Percentiles rank a stretch among this genome's conserved stretches.
Conservation (phyloP, 1,140 invertebrate genomes). For the Pogonomyrmex barbatus region DNA sequence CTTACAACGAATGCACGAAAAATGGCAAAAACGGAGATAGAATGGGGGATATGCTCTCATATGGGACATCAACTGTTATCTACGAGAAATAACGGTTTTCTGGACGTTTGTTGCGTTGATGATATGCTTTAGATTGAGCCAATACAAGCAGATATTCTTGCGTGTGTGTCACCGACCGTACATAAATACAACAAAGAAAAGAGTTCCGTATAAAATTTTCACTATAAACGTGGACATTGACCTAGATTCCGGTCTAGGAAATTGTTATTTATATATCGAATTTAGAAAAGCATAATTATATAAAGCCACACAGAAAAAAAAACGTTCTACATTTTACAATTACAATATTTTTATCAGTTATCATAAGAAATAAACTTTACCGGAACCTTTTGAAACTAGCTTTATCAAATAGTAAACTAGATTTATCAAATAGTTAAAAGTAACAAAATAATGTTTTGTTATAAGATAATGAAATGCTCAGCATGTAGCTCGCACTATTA, state of each 20-base stretch:
- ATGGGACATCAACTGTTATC: conserved; percentile 50
- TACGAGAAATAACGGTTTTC: conserved; percentile 37
- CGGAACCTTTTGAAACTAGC: neutral
- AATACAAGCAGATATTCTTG: conserved; percentile 24
- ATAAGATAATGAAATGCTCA: conserved; percentile 2
- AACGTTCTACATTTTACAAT: neutral
- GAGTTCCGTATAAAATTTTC: neutral
- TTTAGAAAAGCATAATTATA: neutral
- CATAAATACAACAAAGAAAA: neutral
- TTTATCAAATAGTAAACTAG: neutral
- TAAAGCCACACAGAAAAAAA: neutral
- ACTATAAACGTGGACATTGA: no score
- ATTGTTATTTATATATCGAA: conserved; percentile 14
- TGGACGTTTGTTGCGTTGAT: conserved; percentile 6
- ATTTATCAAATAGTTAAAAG: neutral
- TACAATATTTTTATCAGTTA: neutral
- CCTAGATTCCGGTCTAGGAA: neutral
- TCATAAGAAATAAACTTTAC: conserved; percentile 3
- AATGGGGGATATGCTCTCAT: neutral
- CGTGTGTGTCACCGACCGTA: no score
- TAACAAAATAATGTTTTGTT: neutral
- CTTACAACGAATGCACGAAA: neutral
- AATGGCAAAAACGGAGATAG: neutral
- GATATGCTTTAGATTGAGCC: conserved; percentile 25
- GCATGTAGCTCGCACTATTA: neutral